Evolutionary conservation across 92 coral and sea anemone genomes (phyloP).

Genomic region (Montipora capitata): DNA sequence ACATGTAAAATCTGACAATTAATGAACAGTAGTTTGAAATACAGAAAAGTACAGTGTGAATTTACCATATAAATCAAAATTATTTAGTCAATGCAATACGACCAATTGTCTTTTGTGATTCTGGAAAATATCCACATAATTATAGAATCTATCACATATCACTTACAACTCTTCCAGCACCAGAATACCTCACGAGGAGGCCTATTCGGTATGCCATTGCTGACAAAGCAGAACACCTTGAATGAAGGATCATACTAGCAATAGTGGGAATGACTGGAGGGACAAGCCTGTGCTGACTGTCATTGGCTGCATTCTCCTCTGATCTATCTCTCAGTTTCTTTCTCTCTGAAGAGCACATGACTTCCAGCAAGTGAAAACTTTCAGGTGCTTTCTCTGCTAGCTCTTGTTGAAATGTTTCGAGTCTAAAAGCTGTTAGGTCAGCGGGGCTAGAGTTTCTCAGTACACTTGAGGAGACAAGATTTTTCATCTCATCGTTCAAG

Average conservation of each 20-base stretch:
- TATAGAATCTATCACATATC: conserved; percentile 15
- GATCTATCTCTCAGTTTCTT: conserved; percentile 25
- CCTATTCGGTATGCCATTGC: conserved; percentile 58
- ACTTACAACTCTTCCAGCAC: conserved; percentile 67
- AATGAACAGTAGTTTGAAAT: conserved; percentile 20
- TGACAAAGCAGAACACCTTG: conserved; percentile 47
- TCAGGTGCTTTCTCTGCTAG: conserved; percentile 57
- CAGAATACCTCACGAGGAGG: conserved; percentile 42
- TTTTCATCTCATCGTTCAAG: conserved; percentile 44
- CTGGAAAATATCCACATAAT: conserved; percentile 14
- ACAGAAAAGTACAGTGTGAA: conserved; percentile 21
- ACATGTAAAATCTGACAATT: conserved; percentile 33
- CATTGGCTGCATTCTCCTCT: conserved; percentile 28
- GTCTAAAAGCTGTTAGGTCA: too few relatives aligned
- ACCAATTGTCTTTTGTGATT: conserved; percentile 21
- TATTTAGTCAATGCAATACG: conserved; percentile 32
- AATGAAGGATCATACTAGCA: conserved; percentile 57
- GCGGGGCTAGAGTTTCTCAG: conserved; percentile 42
- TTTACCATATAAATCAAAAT: conserved; percentile 28
- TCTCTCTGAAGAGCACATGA: conserved; percentile 58
- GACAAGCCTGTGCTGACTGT: conserved; percentile 34
- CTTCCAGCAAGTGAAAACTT: conserved; percentile 53
- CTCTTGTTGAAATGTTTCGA: too few relatives aligned
- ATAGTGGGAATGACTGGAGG: conserved; percentile 47
- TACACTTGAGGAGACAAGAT: conserved; percentile 36